A percentile compares a stretch with the other conserved stretches of the same genome.
Evolutionary conservation across 2,797 vertebrate genomes (phyloP).

Genomic region (Eulemur rubriventer): DNA sequence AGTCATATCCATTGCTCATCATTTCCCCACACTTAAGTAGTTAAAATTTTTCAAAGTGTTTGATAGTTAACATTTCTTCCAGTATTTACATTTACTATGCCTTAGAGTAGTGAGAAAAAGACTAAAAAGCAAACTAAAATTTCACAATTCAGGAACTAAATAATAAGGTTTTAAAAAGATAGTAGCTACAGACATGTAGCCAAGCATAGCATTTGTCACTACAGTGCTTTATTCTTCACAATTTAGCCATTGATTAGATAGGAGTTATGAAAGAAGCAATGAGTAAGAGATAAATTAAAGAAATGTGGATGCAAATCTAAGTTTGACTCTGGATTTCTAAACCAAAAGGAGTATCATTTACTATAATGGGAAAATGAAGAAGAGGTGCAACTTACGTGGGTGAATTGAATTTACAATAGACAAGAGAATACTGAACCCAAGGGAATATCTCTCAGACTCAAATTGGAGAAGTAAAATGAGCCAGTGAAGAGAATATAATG

Average conservation of each 20-base stretch:
- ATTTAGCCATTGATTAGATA: not conserved
- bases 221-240: not conserved
- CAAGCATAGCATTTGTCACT: not conserved
- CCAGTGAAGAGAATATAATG: not conserved
- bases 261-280: not conserved
- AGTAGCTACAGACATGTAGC: not conserved
- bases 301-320: not conserved
- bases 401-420: not conserved
- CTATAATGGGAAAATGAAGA: not conserved
- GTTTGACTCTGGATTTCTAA: not conserved
- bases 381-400: not conserved
- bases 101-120: not conserved
- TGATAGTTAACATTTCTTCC: not conserved
- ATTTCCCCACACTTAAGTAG: not conserved
- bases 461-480: not conserved
- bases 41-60: not conserved
- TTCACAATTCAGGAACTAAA: not conserved
- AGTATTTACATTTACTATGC: not conserved
- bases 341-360: not conserved
- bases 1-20: not conserved
- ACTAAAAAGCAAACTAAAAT: not conserved
- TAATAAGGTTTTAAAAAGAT: not conserved
- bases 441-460: not conserved
- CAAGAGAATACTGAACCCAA: not conserved
- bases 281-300: not conserved